A percentile compares a stretch with the other conserved stretches of the same genome.
Conservation (phyloP, 1,140 invertebrate genomes). For the Rhopalosiphum maidis region DNA sequence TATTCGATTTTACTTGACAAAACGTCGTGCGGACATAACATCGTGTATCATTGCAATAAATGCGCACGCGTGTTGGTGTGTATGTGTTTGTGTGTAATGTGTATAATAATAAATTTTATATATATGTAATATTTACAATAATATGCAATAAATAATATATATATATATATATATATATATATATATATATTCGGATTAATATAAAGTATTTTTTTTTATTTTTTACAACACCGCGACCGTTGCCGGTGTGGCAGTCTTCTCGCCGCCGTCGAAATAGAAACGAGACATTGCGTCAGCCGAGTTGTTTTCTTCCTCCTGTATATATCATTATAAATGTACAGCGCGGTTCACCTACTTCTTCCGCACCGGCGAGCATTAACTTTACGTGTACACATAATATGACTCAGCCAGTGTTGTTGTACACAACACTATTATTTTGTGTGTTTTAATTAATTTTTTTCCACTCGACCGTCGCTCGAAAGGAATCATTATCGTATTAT, state of each 20-base stretch:
- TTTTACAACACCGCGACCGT: not conserved
- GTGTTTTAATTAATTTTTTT: slow-evolving; percentile 12
- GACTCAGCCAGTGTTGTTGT: not conserved
- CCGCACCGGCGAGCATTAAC: not conserved
- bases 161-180: not conserved
- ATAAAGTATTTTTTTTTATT: not conserved
- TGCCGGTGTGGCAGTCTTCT: not conserved
- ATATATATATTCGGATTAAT: not conserved
- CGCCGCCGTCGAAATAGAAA: slow-evolving; percentile 13
- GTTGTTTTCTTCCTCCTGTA: slow-evolving; percentile 2
- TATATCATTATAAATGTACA: not conserved
- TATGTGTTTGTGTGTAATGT: not conserved
- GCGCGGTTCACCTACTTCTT: slow-evolving; percentile 32
- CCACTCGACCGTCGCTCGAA: too few relatives aligned
- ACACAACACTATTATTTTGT: not conserved
- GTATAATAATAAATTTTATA: not conserved
- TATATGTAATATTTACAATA: too few relatives aligned
- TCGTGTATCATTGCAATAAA: not conserved
- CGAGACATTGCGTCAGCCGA: slow-evolving; percentile 34
- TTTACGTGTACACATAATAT: not conserved
- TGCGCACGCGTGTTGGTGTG: too few relatives aligned
- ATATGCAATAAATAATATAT: too few relatives aligned
- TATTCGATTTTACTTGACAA: not conserved
- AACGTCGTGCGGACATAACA: not conserved
- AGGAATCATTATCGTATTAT: not conserved